Conservation (phyloP, 2,113 vertebrate genomes). For the Sapayoa aenigma region DNA sequence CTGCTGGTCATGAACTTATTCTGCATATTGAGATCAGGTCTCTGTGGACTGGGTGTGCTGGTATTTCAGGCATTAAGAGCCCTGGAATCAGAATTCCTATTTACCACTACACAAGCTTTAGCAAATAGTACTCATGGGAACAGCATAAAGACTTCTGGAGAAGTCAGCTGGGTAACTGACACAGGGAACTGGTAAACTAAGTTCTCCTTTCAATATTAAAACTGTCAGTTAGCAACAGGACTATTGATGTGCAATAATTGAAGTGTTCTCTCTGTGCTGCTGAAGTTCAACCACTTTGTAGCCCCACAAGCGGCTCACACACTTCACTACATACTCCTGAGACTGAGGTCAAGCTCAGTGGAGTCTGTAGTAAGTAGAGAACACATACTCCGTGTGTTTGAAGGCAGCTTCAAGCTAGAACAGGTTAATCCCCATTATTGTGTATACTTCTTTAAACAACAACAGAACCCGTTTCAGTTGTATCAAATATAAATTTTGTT, state of each 20-base stretch:
- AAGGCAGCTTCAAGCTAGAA: not conserved
- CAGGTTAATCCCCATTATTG: not conserved
- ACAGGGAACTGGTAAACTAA: not conserved
- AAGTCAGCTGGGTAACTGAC: not conserved
- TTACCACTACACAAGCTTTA: constrained; percentile 47
- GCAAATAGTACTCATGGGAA: constrained; percentile 31
- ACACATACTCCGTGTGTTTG: constrained; percentile 1
- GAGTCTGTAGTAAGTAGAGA: not conserved
- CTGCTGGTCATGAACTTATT: constrained; percentile 35
- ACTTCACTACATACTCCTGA: constrained; percentile 29
- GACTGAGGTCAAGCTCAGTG: not conserved
- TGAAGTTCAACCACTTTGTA: not conserved
- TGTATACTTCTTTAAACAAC: not conserved
- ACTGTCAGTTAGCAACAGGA: not conserved
- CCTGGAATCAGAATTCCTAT: constrained; percentile 58
- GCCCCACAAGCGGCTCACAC: not conserved
- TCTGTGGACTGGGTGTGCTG: constrained; percentile 67
- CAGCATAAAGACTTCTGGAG: not conserved
- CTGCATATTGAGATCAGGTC: constrained; percentile 54
- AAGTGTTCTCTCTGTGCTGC: not conserved
- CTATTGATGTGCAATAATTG: not conserved
- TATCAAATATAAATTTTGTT: not conserved
- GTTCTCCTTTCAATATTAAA: not conserved
- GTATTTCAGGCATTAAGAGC: constrained; percentile 68
- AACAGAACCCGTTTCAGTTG: not conserved